These are phyloP conservation scores for Sciurus vulgaris DNA, from an alignment of 2,797 vertebrate species.

Conservation along the genomic window DNA sequence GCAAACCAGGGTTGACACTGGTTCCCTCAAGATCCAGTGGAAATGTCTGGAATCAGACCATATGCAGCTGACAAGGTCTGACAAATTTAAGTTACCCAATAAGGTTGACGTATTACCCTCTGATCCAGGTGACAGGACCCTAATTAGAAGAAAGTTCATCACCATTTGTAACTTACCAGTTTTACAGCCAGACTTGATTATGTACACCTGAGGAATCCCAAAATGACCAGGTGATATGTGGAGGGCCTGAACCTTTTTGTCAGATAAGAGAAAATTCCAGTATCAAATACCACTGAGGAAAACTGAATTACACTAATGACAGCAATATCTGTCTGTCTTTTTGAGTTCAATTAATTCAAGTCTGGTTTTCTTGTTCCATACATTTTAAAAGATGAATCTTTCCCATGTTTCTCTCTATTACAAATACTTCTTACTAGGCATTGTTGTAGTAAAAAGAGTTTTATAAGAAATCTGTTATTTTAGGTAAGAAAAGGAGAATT, in stretches of 20 bases:
- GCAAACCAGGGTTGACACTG: background rate
- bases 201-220: too few species aligned
- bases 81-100: background rate
- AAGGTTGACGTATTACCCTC: background rate
- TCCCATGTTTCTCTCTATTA: background rate
- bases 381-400: background rate
- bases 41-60: background rate
- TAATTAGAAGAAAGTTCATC: background rate
- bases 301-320: background rate
- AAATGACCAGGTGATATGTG: background rate
- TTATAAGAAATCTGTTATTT: background rate
- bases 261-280: background rate
- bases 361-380: background rate
- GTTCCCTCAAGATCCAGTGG: background rate
- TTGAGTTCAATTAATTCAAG: background rate
- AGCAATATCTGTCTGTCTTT: background rate
- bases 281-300: background rate
- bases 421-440: background rate
- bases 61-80: background rate
- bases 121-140: background rate
- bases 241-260: background rate
- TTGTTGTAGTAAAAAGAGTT: constrained; percentile 12
- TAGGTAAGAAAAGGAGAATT: constrained; percentile 15
- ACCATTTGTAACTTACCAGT: background rate
- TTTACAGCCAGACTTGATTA: background rate